Conservation (phyloP, 2,113 vertebrate species). For the Petromus typicus region DNA sequence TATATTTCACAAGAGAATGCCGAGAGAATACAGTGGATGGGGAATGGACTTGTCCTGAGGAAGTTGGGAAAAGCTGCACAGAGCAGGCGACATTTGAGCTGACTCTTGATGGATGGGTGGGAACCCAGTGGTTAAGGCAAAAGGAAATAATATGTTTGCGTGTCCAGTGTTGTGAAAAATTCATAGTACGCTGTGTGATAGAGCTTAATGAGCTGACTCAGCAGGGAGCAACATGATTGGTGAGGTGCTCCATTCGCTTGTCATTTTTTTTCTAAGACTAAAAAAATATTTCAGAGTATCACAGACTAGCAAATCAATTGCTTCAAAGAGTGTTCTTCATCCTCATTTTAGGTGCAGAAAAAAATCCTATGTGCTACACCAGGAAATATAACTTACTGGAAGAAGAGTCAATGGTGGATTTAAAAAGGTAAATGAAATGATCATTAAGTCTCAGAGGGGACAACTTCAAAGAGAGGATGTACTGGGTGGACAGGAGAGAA, state of each 20-base stretch:
- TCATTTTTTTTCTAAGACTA: not conserved
- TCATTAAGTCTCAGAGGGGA: not conserved
- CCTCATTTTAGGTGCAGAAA: not conserved
- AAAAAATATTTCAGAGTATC: not conserved
- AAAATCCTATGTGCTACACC: not conserved
- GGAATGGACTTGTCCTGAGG: slow-evolving; percentile 37
- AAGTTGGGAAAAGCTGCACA: slow-evolving; percentile 34
- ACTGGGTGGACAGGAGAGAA: not conserved
- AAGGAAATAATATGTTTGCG: slow-evolving; percentile 70
- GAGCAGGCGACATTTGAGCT: slow-evolving; percentile 71
- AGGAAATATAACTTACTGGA: not conserved
- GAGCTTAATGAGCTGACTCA: slow-evolving; percentile 63
- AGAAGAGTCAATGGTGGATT: not conserved
- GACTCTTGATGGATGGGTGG: slow-evolving; percentile 72
- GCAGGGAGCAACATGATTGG: slow-evolving; percentile 58
- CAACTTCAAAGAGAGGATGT: not conserved
- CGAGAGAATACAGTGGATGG: not conserved
- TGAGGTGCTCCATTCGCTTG: slow-evolving; percentile 42
- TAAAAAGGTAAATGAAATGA: not conserved
- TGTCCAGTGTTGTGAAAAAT: slow-evolving; percentile 68
- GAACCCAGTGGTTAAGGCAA: slow-evolving; percentile 38
- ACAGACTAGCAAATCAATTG: not conserved
- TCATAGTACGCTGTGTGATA: slow-evolving; percentile 38
- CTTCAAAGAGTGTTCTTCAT: not conserved
- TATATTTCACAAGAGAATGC: slow-evolving; percentile 56